Evolutionary conservation across 2,888 invertebrate species (phyloP), one percentile per base, ranked within the genome.

Genomic region (Agrenia bidenticulata): DNA sequence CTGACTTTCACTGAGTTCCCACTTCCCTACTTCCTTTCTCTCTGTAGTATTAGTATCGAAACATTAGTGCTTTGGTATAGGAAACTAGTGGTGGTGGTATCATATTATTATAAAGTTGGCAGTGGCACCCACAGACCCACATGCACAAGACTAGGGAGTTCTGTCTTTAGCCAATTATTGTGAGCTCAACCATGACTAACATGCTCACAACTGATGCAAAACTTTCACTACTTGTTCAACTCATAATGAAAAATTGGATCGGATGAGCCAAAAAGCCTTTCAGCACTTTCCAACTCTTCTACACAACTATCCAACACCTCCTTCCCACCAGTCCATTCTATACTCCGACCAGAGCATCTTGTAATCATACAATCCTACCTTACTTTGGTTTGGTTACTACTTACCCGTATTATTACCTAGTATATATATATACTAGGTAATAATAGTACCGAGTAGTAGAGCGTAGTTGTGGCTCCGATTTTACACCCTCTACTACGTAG

Each of bases 191-290:
- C 61, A 24, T 41, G 41, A 26, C 61, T 61, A 54, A 61, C 61
- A 42, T 61, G 32, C 19, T 32, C 51, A 51, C 51, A 61, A 61
- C 41, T 53, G 45, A 63, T 63, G 63, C 56, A 63, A 61, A 63
- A 67, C 57, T 67, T 67, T 67, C 63, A 55, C 63, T 62, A 63
- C 55, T 63, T 50, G 51, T 57, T 57, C 45, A 17, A 39, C 53
- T 66, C 63, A 60, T 66, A 64, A 67, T 64, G 67, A 67, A 64
- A 67, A 67, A 67, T 61, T 64, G 64, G 62, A 61, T 67, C 37
- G 61, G 63, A 63, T 55, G 59, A 60, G 58, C 53, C 53, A 39
- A 54, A 39, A 45, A 60, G 45, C 23, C 51, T 23, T 51, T 51
- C 24, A 23, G 64, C 58, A 58, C 51, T 51, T 51, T 51, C 51